Evolutionary conservation across 2,113 vertebrate species (phyloP).

Genomic region (Entomyzon cyanotis): DNA sequence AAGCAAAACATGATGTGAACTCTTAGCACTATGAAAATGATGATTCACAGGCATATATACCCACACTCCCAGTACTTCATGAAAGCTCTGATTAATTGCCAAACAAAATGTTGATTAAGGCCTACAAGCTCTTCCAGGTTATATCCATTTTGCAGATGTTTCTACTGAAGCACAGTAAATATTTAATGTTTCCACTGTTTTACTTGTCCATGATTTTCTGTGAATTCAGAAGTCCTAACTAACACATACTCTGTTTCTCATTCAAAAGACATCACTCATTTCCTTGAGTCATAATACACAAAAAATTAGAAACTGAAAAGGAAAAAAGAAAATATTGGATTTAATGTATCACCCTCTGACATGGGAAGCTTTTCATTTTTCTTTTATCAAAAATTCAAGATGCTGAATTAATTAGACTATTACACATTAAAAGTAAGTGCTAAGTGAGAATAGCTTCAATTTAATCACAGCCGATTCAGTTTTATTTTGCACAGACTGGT

Average conservation of each 20-base stretch:
- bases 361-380: background rate
- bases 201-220: background rate
- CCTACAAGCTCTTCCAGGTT: background rate
- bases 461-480: slow-evolving; percentile 59
- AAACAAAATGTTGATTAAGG: background rate
- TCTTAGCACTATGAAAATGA: background rate
- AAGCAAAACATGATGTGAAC: background rate
- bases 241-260: background rate
- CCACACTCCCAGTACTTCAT: background rate
- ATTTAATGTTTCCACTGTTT: background rate
- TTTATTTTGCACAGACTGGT: slow-evolving; percentile 56
- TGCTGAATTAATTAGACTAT: slow-evolving; percentile 50
- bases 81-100: background rate
- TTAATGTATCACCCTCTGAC: background rate
- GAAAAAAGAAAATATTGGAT: background rate
- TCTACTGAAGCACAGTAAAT: background rate
- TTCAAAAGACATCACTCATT: background rate
- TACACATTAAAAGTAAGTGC: slow-evolving; percentile 57
- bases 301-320: background rate
- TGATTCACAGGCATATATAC: background rate
- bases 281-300: background rate
- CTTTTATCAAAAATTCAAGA: slow-evolving; percentile 20
- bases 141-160: background rate
- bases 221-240: background rate
- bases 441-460: slow-evolving; percentile 61